phyloP scores from a whole-genome alignment of 2,888 invertebrate species.

The Diarsia rubi region DNA sequence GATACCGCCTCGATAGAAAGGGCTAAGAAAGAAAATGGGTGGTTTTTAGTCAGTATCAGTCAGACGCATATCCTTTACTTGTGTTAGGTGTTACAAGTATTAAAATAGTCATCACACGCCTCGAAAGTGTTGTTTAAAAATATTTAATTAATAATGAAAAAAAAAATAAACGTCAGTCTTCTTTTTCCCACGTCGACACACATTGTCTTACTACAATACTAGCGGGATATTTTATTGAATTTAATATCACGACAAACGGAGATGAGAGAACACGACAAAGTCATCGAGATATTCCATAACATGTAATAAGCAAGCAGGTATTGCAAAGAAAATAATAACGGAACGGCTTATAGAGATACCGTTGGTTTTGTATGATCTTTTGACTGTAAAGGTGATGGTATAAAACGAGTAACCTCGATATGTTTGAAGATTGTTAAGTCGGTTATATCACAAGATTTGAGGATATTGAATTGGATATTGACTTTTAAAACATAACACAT shows the following conservation, averaged over 20 bases:
- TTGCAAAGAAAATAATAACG: conserved; percentile 62
- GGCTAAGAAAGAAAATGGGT: no score
- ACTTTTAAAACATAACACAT: not conserved
- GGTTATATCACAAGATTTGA: conserved; percentile 20
- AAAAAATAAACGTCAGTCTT: no score
- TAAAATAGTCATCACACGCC: not conserved
- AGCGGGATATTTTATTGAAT: conserved; percentile 26
- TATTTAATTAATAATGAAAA: no score
- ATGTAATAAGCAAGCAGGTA: conserved; percentile 42
- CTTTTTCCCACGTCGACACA: conserved; percentile 38
- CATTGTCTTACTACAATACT: conserved; percentile 20
- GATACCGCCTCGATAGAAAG: no score
- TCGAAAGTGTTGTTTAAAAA: conserved; percentile 2
- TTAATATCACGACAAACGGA: conserved; percentile 41
- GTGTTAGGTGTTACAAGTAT: not conserved
- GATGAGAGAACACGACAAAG: conserved; percentile 42
- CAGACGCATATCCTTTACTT: not conserved
- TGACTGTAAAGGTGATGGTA: conserved; percentile 24
- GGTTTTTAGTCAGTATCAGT: no score
- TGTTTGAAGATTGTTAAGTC: conserved; percentile 15
- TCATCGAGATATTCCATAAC: conserved; percentile 43
- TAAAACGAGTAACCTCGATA: conserved; percentile 41
- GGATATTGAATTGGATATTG: not conserved
- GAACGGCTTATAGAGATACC: conserved; percentile 58
- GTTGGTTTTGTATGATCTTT: conserved; percentile 58